phyloP scores from a whole-genome alignment of 2,888 invertebrate genomes.

The Apamea sordens region DNA sequence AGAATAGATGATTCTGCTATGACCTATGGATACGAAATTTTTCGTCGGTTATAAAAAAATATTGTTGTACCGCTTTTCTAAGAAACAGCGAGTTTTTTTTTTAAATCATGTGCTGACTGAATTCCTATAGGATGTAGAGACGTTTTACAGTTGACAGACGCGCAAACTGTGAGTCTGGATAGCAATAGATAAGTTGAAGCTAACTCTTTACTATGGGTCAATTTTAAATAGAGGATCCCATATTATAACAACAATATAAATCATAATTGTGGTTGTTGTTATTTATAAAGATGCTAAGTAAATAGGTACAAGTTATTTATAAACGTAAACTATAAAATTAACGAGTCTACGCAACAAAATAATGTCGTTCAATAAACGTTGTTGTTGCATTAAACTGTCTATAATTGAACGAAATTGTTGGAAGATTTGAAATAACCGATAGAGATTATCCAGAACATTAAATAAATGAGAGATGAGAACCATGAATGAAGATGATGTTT shows the following conservation, averaged over 20 bases:
- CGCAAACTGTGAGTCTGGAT: no score
- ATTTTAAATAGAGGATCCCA: background rate
- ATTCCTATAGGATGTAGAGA: no score
- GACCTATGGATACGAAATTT: no score
- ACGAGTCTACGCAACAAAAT: background rate
- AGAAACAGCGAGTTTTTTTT: no score
- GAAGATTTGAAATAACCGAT: background rate
- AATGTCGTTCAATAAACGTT: constrained; percentile 10
- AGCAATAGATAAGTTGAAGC: background rate
- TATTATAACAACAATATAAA: background rate
- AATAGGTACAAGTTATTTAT: background rate
- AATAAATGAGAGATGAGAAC: constrained; percentile 19
- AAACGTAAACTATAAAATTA: background rate
- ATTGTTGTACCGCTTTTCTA: no score
- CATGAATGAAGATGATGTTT: constrained; percentile 29
- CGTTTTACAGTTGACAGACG: no score
- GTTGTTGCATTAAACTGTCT: background rate
- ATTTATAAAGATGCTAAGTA: background rate
- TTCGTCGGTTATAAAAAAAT: no score
- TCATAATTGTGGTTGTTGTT: background rate
- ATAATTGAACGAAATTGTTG: constrained; percentile 8
- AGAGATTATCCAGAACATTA: constrained; percentile 12
- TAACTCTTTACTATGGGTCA: background rate
- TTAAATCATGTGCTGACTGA: no score
- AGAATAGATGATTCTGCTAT: no score